Conservation (phyloP, 2,113 vertebrate species). For the Otis tarda region DNA sequence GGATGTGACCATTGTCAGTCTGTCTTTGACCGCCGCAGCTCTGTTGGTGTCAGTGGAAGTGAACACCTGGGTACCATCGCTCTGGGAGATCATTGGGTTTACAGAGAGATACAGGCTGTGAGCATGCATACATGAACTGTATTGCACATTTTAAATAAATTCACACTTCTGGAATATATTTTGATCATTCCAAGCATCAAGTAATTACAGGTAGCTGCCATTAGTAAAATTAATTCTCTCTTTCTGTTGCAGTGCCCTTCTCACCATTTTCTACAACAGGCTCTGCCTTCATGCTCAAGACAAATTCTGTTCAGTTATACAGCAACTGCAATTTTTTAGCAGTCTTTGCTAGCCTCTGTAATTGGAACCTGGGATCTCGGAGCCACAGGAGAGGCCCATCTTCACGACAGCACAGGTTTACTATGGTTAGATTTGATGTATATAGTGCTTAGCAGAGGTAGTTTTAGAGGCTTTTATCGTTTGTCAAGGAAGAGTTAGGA, state of each 20-base stretch:
- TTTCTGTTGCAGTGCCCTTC: neutral
- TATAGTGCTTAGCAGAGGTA: neutral
- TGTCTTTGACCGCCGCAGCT: neutral
- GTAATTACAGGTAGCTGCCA: neutral
- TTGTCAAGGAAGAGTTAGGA: neutral
- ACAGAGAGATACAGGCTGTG: neutral
- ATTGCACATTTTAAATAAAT: neutral
- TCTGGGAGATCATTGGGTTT: neutral
- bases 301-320: neutral
- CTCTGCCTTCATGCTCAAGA: neutral
- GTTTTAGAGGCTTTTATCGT: neutral
- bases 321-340: neutral
- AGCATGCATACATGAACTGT: neutral
- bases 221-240: neutral
- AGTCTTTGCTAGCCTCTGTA: neutral
- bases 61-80: neutral
- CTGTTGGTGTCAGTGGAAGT: neutral
- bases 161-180: neutral
- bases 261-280: neutral
- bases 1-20: neutral
- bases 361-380: neutral
- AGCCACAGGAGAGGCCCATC: neutral
- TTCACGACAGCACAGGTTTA: neutral
- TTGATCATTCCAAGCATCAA: rapidly evolving
- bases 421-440: neutral